Conservation (phyloP, 2,888 invertebrate species). For the Galerucella pusilla region DNA sequence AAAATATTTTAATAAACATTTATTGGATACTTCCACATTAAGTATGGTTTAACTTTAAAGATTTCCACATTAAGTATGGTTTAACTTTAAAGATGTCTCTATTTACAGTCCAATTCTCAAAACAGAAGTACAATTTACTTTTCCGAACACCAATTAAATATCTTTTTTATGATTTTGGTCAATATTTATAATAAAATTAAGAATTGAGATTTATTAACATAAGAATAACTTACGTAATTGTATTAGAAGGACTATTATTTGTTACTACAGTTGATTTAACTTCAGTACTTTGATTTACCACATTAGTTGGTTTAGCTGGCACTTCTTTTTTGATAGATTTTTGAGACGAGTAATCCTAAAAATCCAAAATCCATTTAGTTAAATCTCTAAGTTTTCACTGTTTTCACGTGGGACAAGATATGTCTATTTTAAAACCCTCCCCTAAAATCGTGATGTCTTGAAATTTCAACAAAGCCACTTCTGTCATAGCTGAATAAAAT, state of each 20-base stretch:
- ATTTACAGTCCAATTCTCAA: too few relatives aligned
- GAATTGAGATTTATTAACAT: not conserved
- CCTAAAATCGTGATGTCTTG: not conserved
- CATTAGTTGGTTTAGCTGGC: conserved; percentile 53
- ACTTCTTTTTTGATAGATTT: conserved; percentile 67
- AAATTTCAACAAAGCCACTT: too few relatives aligned
- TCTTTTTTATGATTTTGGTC: too few relatives aligned
- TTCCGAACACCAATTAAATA: too few relatives aligned
- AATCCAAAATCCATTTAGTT: not conserved
- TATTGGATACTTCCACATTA: conserved; percentile 7
- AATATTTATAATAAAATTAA: too few relatives aligned
- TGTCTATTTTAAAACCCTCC: not conserved
- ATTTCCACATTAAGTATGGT: not conserved
- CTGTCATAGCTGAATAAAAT: too few relatives aligned
- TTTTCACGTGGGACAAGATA: not conserved
- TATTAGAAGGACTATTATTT: conserved; percentile 66
- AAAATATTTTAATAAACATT: conserved; percentile 18
- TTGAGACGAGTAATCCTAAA: conserved; percentile 72
- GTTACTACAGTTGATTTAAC: conserved; percentile 43
- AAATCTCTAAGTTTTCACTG: not conserved
- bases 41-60: too few relatives aligned
- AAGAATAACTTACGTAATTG: conserved; percentile 71
- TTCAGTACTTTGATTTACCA: conserved; percentile 43
- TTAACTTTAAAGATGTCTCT: too few relatives aligned
- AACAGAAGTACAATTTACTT: too few relatives aligned